Evolutionary conservation across 2,113 vertebrate genomes (phyloP).

Genomic region (Lampris incognitus): DNA sequence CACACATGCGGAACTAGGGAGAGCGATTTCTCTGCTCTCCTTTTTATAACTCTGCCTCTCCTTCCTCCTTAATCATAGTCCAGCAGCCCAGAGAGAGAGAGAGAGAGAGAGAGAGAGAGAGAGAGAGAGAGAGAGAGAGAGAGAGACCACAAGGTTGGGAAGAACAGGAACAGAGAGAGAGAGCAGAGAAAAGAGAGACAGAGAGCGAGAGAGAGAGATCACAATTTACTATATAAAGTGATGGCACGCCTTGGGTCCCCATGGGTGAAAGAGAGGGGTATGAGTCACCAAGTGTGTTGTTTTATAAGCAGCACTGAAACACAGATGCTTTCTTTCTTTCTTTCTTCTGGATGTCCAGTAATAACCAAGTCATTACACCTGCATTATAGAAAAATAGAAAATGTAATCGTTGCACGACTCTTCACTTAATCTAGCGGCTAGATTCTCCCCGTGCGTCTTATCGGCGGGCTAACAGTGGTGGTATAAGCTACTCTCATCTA

Average conservation of each 20-base stretch:
- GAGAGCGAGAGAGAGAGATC: conserved; percentile 3
- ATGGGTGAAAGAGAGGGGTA: conserved; percentile 28
- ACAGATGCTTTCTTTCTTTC: neutral
- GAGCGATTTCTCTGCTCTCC: conserved; percentile 38
- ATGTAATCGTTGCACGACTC: too few species aligned
- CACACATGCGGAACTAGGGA: conserved; percentile 51
- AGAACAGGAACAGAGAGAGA: neutral
- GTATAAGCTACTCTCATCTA: too few species aligned
- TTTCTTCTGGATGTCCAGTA: too few species aligned
- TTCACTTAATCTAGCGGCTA: too few species aligned
- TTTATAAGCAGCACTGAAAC: conserved; percentile 21
- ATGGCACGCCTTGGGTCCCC: conserved; percentile 73
- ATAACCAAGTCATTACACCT: too few species aligned
- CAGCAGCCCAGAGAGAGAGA: conserved; percentile 32
- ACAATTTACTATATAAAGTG: conserved; percentile 77
- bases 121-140: conserved; percentile 36
- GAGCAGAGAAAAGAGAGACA: neutral
- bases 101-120: conserved; percentile 22
- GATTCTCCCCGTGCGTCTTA: too few species aligned
- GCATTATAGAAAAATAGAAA: too few species aligned
- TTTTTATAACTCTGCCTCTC: conserved; percentile 50
- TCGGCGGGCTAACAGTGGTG: too few species aligned
- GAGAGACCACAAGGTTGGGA: neutral
- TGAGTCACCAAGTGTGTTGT: conserved; percentile 64
- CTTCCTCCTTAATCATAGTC: conserved; percentile 62